Base-by-base conservation (phyloP, 1,140 invertebrate genomes). In the Neotoxoptera formosana region DNA sequence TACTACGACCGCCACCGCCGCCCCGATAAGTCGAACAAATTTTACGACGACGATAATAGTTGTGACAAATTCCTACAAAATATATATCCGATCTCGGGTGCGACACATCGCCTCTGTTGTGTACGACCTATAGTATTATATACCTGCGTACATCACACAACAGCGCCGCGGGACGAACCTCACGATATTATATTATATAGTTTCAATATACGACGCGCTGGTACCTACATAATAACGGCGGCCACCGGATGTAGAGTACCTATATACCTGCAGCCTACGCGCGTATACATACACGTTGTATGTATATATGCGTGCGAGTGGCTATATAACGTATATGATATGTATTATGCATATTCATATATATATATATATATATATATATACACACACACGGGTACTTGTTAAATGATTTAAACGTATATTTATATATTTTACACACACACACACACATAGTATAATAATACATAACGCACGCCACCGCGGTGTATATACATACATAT, bases 211-310 rank as follows among this genome's bases (percentile, higher is more conserved):
- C n/a, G n/a, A n/a, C 20, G 60, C 60, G n/a, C 60, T 76, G 4
- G 51, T n/a, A n/a, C n/a, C n/a, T n/a, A n/a, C 21, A 34, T 23
- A 76, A 76, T 76, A 76, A 76, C n/a, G 36, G 30, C 86, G 86
- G 30, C 48, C 53, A 34, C 89, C 89, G 89, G 89, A 90, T 90
- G 89, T 90, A 45, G 25, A 60, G 36, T 48, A 76, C n/a, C n/a
- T 76, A 76, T 76, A 60, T 60, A 76, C 60, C 60, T 76, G 60
- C n/a, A n/a, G n/a, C 60, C 60, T 76, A 76, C 60, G 34, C n/a
- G n/a, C n/a, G 6, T 89, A 86, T 25, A 83, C 17, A 7, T n/a
- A 34, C 14, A 34, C 14, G 20, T 34, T 14, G 3, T 17, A 76
- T 17, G 17, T 76, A 7, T 34, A 81, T 34, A 81, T 14, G n/a